Conservation (phyloP, 2,888 invertebrate genomes). For the Rapana venosa region DNA sequence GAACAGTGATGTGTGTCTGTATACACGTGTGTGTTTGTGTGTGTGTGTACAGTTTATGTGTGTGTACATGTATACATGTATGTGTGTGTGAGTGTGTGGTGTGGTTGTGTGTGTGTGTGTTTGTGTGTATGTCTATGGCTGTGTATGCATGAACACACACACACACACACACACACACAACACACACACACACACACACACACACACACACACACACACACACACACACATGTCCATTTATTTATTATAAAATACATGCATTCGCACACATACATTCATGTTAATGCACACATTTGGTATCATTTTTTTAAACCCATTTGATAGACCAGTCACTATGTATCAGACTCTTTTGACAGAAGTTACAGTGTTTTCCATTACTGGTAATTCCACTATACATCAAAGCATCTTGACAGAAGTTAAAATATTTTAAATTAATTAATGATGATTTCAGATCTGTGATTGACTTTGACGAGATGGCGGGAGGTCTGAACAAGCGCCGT, state of each 20-base stretch:
- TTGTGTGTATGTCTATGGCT: not conserved
- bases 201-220: no score
- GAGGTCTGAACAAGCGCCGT: conserved; percentile 95
- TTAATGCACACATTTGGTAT: no score
- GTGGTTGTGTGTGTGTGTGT: not conserved
- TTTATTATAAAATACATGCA: not conserved
- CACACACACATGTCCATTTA: no score
- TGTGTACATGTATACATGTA: not conserved
- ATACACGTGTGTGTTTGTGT: not conserved
- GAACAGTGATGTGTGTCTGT: no score
- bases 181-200: no score
- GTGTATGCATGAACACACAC: no score
- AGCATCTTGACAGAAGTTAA: no score
- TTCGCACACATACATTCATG: not conserved
- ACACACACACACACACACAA: no score
- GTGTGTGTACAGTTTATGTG: not conserved
- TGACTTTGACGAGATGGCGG: conserved; percentile 99
- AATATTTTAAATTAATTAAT: not conserved
- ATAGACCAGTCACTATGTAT: not conserved
- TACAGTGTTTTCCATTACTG: no score
- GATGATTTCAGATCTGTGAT: conserved; percentile 86
- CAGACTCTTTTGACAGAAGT: no score
- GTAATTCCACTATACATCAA: not conserved
- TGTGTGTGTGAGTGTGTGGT: not conserved
- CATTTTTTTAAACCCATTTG: not conserved